These are phyloP conservation scores for Manis crassicaudata DNA, from an alignment of 2,797 vertebrate genomes.

Conservation along the genomic window DNA sequence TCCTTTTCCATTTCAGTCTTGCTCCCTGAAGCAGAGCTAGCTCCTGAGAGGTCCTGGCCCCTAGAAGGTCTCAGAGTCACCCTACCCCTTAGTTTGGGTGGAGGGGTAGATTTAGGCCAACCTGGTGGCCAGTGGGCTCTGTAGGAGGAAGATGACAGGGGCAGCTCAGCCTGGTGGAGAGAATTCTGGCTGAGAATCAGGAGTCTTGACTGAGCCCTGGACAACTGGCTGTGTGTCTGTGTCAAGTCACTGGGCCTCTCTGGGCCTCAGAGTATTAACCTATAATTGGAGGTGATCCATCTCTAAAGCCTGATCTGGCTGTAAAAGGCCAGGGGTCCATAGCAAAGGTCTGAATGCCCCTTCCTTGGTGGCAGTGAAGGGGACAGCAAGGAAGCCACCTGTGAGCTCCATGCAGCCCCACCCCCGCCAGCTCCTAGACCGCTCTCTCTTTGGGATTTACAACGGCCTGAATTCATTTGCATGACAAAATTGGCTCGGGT, in stretches of 20 bases:
- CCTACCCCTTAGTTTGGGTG: neutral
- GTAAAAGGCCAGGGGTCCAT: neutral
- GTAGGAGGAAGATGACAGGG: neutral
- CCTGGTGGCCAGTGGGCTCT: neutral
- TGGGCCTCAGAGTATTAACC: constrained; percentile 6
- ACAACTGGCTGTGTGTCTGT: neutral
- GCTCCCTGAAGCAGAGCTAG: neutral
- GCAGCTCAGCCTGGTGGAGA: neutral
- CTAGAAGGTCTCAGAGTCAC: neutral
- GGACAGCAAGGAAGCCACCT: neutral
- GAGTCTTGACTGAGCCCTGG: neutral
- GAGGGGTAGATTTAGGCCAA: neutral
- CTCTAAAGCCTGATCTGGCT: neutral
- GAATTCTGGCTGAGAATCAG: neutral
- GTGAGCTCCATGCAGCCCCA: constrained; percentile 81
- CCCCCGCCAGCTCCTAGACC: constrained; percentile 86
- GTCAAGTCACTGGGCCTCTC: neutral
- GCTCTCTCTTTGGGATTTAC: constrained; percentile 89
- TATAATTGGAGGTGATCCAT: neutral
- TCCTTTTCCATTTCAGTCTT: neutral
- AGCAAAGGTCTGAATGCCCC: neutral
- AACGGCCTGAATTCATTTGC: constrained; percentile 95
- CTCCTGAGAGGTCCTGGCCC: neutral
- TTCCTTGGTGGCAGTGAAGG: constrained; percentile 76
- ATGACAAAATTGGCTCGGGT: constrained; percentile 95